Percentiles rank a stretch among this genome's conserved stretches.
Evolutionary conservation across 2,797 vertebrate species (phyloP).

Genomic region (Molossus molossus): DNA sequence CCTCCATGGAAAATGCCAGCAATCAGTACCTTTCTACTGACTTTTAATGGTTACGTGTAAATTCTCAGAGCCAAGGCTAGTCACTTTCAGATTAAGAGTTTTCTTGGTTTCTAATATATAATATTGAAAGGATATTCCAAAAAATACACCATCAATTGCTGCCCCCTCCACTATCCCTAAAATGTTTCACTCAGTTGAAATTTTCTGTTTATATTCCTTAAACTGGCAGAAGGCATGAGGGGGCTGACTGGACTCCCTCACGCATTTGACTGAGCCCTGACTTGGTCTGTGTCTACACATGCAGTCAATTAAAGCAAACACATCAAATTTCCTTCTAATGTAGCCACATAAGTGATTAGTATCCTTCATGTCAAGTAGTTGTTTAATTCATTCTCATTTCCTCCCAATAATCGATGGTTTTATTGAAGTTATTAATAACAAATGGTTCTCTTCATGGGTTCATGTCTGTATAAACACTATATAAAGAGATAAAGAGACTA

Average conservation of each 20-base stretch:
- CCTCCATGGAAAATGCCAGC: conserved; percentile 29
- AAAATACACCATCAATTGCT: not conserved
- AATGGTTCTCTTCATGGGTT: not conserved
- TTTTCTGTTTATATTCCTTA: conserved; percentile 20
- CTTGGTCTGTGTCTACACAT: not conserved
- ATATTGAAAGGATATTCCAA: conserved; percentile 54
- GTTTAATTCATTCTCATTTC: conserved; percentile 1
- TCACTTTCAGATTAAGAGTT: conserved; percentile 38
- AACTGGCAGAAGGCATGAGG: not conserved
- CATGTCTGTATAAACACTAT: not conserved
- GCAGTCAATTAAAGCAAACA: not conserved
- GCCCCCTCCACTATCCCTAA: not conserved
- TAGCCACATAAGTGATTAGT: not conserved
- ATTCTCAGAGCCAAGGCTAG: conserved; percentile 21
- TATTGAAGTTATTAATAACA: not conserved
- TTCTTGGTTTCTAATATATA: conserved; percentile 49
- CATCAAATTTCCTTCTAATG: conserved; percentile 39
- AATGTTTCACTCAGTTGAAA: not conserved
- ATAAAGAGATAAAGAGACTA: conserved; percentile 17
- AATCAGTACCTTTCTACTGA: not conserved
- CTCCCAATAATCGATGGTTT: not conserved
- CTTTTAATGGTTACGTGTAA: conserved; percentile 5
- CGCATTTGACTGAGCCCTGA: not conserved
- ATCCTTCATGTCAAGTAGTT: conserved; percentile 5
- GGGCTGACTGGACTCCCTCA: not conserved